Evolutionary conservation across 2,797 vertebrate species (phyloP).

Genomic region (Anabas testudineus): DNA sequence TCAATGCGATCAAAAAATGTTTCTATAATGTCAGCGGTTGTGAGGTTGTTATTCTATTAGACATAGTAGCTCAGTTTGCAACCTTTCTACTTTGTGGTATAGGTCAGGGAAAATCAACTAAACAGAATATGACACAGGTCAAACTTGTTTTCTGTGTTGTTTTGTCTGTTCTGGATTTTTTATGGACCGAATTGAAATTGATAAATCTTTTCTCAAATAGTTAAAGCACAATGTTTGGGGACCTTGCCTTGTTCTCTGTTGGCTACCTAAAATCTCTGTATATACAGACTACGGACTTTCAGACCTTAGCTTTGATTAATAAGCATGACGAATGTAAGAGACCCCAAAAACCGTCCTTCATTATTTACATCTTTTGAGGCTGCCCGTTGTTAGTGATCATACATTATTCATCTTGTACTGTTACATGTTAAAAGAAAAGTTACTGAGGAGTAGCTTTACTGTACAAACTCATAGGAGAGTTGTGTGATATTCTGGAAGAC

Average conservation of each 20-base stretch:
- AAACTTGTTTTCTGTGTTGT: constrained; percentile 25
- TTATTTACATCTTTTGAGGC: constrained; percentile 52
- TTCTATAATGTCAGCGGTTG: constrained; percentile 16
- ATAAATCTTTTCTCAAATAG: constrained; percentile 63
- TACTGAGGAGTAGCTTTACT: constrained; percentile 56
- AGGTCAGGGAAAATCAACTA: constrained; percentile 21
- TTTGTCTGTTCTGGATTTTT: constrained; percentile 33
- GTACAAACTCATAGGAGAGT: constrained; percentile 22
- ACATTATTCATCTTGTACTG: constrained; percentile 60
- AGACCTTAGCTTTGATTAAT: constrained; percentile 60
- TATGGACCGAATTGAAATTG: constrained; percentile 45
- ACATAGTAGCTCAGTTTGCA: constrained; percentile 47
- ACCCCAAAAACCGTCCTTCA: constrained; percentile 58
- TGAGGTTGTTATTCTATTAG: not conserved
- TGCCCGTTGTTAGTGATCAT: constrained; percentile 47
- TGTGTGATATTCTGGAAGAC: constrained; percentile 28
- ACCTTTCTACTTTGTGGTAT: constrained; percentile 21
- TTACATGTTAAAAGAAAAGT: constrained; percentile 45
- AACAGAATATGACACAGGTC: constrained; percentile 27
- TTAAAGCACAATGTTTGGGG: constrained; percentile 49
- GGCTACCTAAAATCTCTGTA: constrained; percentile 60
- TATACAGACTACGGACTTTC: constrained; percentile 44
- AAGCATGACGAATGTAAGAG: constrained; percentile 73
- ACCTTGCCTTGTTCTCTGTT: constrained; percentile 64
- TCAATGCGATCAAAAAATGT: constrained; percentile 23